Base-by-base conservation (phyloP, 1,140 invertebrate species). In the Meloidogyne exigua region DNA sequence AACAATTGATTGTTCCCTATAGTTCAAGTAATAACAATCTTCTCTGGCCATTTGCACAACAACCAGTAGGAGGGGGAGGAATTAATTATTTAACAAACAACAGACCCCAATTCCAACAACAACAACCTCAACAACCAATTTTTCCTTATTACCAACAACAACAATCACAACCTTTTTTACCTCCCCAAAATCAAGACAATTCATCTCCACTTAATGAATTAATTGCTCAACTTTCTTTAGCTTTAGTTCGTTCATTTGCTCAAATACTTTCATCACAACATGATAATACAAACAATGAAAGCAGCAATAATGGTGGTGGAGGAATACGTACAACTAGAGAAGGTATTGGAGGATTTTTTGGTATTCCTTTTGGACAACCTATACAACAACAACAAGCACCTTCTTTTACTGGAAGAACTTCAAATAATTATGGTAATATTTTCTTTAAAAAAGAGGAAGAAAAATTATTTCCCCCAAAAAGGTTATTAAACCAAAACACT, bases 191-290 rank as follows among this genome's bases (percentile, higher is more conserved):
- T n/a, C 18, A n/a, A 57, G 18, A 57, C 49, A 57, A 57, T 57
- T 57, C 49, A 5, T 57, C 49, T n/a, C 49, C 49, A n/a, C 72
- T 73, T 32, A 73, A 73, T 39, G 72, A 73, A 21, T 23, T 73
- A 5, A 73, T 73, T 62, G 21, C 72, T 21, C 44, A 73, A 73
- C 57, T 73, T 42, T 73, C 72, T 13, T 21, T 64, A 26, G 28
- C 57, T 18, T 23, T 73, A 57, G 72, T 73, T 23, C 72, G 72
- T 49, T 73, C 72, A 25, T 65, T 73, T 26, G 57, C 72, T 10
- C 72, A 73, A 39, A 66, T 73, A 21, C 65, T 73, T 62, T n/a
- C 57, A 9, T 39, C 36, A 36, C 57, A 73, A 21, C 23, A 25
- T 5, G 72, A 73, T n/a, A 57, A 21, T n/a, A 57, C 49, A 57